Percentiles rank a stretch among this genome's conserved stretches.
These are phyloP conservation scores for Petrolisthes manimaculis DNA, from an alignment of 2,888 invertebrate genomes.

Conservation along the genomic window DNA sequence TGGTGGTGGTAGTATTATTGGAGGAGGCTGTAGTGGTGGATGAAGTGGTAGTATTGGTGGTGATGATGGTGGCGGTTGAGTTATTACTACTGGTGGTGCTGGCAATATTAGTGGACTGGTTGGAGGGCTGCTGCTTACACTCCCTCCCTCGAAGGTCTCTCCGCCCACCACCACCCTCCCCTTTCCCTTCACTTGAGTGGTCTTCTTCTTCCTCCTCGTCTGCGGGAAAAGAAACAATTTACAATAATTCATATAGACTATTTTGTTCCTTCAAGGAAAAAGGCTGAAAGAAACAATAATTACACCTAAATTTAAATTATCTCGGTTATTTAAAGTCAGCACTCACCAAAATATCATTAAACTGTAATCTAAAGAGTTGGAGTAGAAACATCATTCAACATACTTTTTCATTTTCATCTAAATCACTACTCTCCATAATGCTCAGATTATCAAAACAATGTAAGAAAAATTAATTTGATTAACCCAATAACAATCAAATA, in stretches of 20 bases:
- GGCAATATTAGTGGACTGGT: neutral
- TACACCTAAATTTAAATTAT: no score
- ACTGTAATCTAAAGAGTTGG: no score
- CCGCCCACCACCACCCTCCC: constrained; percentile 32
- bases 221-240: neutral
- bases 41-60: constrained; percentile 22
- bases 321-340: no score
- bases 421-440: no score
- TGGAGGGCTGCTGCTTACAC: constrained; percentile 41
- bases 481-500: no score
- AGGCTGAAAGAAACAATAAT: no score
- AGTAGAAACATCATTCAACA: no score
- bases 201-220: constrained; percentile 41
- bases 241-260: neutral
- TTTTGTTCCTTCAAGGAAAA: neutral
- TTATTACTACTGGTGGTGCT: constrained; percentile 31
- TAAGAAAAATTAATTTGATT: no score
- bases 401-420: no score
- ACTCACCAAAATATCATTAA: no score
- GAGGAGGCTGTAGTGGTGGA: constrained; percentile 31
- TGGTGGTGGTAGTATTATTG: constrained; percentile 26
- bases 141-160: constrained; percentile 44
- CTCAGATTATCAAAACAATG: no score
- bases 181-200: constrained; percentile 42
- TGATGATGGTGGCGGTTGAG: constrained; percentile 15